A percentile compares a stretch with the other conserved stretches of the same genome.
These are phyloP conservation scores for Nibea coibor DNA, from an alignment of 2,113 vertebrate genomes.

Conservation along the genomic window DNA sequence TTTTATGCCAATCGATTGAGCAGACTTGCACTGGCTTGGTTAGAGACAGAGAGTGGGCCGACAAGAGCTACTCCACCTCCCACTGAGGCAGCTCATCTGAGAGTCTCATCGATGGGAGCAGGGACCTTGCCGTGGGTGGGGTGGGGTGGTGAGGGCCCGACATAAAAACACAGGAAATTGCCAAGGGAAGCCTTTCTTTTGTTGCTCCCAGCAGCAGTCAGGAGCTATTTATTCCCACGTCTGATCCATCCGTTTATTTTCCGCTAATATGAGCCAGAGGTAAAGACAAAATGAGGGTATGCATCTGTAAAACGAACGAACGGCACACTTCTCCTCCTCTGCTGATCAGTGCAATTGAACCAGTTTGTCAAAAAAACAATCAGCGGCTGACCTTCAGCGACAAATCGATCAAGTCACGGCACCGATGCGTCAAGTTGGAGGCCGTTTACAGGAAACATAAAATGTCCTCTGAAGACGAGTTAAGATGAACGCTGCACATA, in stretches of 20 bases:
- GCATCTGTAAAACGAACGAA: constrained; percentile 1
- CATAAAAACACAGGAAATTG: constrained; percentile 35
- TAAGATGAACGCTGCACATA: background rate
- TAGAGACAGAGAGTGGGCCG: constrained; percentile 3
- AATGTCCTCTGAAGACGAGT: background rate
- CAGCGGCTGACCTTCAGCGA: background rate
- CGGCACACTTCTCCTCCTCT: background rate
- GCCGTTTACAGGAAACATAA: constrained; percentile 7
- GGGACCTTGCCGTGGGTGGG: constrained; percentile 36
- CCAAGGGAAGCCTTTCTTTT: constrained; percentile 25
- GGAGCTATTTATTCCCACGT: constrained; percentile 14
- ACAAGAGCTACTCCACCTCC: constrained; percentile 43
- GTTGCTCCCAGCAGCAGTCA: background rate
- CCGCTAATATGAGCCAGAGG: constrained; percentile 41
- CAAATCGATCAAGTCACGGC: background rate
- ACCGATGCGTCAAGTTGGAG: constrained; percentile 27
- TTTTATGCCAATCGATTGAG: too few relatives aligned
- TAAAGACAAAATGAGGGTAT: background rate
- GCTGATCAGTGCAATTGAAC: background rate
- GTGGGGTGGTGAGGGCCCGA: background rate
- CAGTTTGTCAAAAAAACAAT: constrained; percentile 55
- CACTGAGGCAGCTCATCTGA: constrained; percentile 31
- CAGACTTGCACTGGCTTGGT: background rate
- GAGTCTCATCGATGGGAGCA: background rate
- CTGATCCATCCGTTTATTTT: constrained; percentile 22